Conservation (phyloP, 2,797 vertebrate species). For the Pithecia hirsuta region DNA sequence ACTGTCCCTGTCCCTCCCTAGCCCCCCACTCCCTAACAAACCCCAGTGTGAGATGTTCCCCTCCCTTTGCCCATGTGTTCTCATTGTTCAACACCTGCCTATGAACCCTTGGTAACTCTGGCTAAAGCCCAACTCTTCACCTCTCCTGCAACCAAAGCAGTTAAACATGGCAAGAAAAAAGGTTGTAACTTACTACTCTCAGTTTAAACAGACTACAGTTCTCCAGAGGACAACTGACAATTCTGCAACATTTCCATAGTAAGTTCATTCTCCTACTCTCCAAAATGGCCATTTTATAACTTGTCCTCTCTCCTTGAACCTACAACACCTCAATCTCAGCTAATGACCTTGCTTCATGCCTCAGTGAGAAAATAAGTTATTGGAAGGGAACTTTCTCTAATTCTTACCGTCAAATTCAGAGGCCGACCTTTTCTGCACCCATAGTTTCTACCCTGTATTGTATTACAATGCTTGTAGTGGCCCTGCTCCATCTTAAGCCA, state of each 20-base stretch:
- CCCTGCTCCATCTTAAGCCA: neutral
- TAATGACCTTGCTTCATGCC: neutral
- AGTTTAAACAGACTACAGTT: neutral
- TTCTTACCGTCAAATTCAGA: neutral
- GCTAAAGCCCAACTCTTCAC: neutral
- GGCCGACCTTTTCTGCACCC: neutral
- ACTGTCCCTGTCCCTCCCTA: too few species aligned
- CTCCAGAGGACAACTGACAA: neutral
- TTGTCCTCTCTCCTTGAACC: neutral
- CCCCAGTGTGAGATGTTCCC: too few species aligned
- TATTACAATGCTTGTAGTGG: neutral
- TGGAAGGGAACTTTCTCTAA: neutral
- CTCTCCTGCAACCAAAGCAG: neutral
- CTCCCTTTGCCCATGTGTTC: too few species aligned
- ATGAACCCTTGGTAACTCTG: neutral
- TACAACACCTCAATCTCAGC: neutral
- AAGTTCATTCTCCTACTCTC: neutral
- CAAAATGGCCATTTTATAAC: neutral
- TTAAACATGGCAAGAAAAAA: neutral
- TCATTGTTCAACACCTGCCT: too few species aligned
- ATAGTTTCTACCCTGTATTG: neutral
- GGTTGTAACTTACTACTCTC: neutral
- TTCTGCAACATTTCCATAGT: neutral
- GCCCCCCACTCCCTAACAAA: too few species aligned
- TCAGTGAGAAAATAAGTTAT: neutral